Percentiles rank a stretch among this genome's conserved stretches.
These are phyloP conservation scores for Phortica variegata DNA, from an alignment of 1,140 invertebrate species.

Conservation along the genomic window DNA sequence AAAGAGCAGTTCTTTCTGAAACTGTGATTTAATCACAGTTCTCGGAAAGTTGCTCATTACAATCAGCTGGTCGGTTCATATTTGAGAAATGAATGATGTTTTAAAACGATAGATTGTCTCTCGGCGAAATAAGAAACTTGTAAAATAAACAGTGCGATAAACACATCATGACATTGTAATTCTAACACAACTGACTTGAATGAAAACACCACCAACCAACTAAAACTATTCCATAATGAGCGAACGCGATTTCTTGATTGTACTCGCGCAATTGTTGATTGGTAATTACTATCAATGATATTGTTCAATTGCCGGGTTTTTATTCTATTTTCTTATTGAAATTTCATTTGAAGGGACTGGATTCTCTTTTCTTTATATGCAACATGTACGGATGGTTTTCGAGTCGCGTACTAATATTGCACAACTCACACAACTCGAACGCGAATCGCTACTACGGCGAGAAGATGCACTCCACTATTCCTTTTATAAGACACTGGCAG, in stretches of 20 bases:
- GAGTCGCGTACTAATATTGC: slow-evolving; percentile 47
- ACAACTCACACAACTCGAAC: slow-evolving; percentile 42
- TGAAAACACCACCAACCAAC: too few relatives aligned
- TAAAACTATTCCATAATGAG: slow-evolving; percentile 34
- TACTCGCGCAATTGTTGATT: slow-evolving; percentile 47
- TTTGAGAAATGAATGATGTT: too few relatives aligned
- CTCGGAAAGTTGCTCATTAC: too few relatives aligned
- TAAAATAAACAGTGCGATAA: too few relatives aligned
- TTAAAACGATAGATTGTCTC: too few relatives aligned
- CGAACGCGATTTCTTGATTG: slow-evolving; percentile 40
- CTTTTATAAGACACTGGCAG: slow-evolving; percentile 52
- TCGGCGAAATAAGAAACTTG: too few relatives aligned
- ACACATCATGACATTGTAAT: too few relatives aligned
- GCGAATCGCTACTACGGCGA: slow-evolving; percentile 39
- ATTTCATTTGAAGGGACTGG: slow-evolving; percentile 31
- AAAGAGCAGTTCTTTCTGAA: too few relatives aligned
- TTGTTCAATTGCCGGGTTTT: slow-evolving; percentile 1
- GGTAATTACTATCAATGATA: slow-evolving; percentile 26
- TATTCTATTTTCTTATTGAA: neutral
- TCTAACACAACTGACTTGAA: too few relatives aligned
- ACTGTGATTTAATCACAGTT: too few relatives aligned
- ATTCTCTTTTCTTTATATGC: slow-evolving; percentile 53
- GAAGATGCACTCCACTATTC: slow-evolving; percentile 53
- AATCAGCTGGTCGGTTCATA: too few relatives aligned
- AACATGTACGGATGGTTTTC: slow-evolving; percentile 49